Base-by-base conservation (phyloP, 2,113 vertebrate genomes). In the Petaurus breviceps region DNA sequence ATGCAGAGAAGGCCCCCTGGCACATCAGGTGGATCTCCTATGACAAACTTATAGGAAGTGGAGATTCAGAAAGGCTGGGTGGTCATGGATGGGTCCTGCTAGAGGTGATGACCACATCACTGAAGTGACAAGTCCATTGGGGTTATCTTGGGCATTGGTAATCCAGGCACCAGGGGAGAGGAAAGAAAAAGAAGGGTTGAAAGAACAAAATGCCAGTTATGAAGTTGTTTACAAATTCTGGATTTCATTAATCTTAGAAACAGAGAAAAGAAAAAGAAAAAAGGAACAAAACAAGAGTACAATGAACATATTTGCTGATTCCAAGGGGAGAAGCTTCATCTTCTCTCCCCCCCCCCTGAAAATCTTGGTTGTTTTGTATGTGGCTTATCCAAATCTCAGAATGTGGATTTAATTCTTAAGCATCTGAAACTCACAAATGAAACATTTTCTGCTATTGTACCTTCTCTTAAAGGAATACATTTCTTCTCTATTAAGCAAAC, bases 311-410 rank as follows among this genome's bases (percentile, higher is more conserved):
- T 68, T 37, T 91, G 89, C 57, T 43, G 68, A 92, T 55, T 90
- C 54, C 7, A 25, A 1, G 14, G 22, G 28, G 5, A 31, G 31
- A 43, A 22, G 31, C 52, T 1, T 77, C 11, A 28, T 46, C 51
- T 55, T 50, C 89, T 95, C 49, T 97, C 8, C 95, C 89, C 37
- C 77, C n/a, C 47, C 89, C 1, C 22, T 57, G 92, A 25, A 94
- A 94, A 22, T 50, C 31, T 89, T 50, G 8, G 31, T n/a, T 89
- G 51, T 61, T 97, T 96, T 84, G 89, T 24, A 91, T 53, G 68
- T 8, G 91, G 1, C 1, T 92, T 94, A 55, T 94, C 94, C 95
- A 43, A 92, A 93, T 55, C 24, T n/a, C 23, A 51, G 28, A 92
- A 37, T 55, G 1, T 46, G 77, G 16, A 1, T 84, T 23, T 84